These are phyloP conservation scores for Brachyrhaphis roseni DNA, from an alignment of 2,797 vertebrate species.

Conservation along the genomic window DNA sequence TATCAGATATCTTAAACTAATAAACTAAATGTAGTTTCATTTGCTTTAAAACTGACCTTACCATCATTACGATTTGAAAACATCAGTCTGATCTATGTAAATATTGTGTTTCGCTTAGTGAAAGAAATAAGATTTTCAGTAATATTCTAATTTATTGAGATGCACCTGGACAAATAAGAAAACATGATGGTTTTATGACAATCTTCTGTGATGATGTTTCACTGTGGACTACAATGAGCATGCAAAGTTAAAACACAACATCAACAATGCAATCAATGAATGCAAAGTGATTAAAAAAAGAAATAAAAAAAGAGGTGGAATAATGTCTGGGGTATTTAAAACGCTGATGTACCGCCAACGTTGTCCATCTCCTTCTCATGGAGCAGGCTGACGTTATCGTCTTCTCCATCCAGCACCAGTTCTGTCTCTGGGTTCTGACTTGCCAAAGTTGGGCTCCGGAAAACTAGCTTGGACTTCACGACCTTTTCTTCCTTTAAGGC, in stretches of 20 bases:
- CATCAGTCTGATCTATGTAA: not conserved
- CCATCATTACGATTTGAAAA: not conserved
- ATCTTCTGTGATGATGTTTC: not conserved
- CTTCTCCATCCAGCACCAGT: slow-evolving; percentile 93
- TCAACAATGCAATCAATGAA: not conserved
- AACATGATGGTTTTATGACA: not conserved
- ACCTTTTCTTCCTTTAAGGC: slow-evolving; percentile 88
- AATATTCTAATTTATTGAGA: not conserved
- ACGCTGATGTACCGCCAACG: slow-evolving; percentile 86
- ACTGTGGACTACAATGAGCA: not conserved
- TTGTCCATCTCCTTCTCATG: slow-evolving; percentile 98
- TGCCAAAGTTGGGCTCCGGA: slow-evolving; percentile 85
- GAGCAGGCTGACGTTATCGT: slow-evolving; percentile 92
- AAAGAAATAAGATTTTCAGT: not conserved
- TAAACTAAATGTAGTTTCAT: not conserved
- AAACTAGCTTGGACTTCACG: slow-evolving; percentile 87
- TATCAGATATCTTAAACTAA: not conserved
- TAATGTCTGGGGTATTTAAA: slow-evolving; percentile 26
- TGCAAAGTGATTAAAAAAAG: not conserved
- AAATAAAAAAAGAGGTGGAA: not conserved
- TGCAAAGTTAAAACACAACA: not conserved
- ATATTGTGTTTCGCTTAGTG: not conserved
- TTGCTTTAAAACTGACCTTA: not conserved
- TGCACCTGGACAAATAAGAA: not conserved
- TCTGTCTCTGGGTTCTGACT: slow-evolving; percentile 91